Evolutionary conservation across 2,797 vertebrate genomes (phyloP).

Genomic region (Taeniopygia guttata): DNA sequence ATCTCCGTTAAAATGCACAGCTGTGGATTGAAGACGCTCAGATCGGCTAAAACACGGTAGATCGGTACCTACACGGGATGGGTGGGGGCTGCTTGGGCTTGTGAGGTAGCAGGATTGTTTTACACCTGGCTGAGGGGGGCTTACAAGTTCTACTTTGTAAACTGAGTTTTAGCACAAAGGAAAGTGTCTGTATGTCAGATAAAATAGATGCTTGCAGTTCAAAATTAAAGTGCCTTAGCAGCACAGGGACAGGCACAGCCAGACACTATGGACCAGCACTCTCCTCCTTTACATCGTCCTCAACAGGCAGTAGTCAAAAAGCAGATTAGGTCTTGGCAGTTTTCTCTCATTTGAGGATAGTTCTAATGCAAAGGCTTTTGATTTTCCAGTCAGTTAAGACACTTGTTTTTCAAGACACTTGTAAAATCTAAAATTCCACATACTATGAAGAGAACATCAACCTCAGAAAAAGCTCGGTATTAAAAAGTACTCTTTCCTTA

Average conservation of each 20-base stretch:
- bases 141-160: not conserved
- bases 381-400: not conserved
- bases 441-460: not conserved
- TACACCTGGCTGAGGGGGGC: not conserved
- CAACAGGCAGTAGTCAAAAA: not conserved
- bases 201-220: not conserved
- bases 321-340: not conserved
- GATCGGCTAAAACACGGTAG: not conserved
- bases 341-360: not conserved
- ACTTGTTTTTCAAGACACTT: not conserved
- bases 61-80: accelerated
- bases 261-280: too few relatives aligned
- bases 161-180: not conserved
- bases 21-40: not conserved
- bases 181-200: too few relatives aligned
- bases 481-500: not conserved
- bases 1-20: accelerated
- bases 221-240: not conserved
- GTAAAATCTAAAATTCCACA: not conserved
- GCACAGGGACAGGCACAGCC: not conserved
- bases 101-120: not conserved
- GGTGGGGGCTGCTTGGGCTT: accelerated
- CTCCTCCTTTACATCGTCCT: not conserved
- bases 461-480: not conserved
- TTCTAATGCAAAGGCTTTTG: not conserved